phyloP scores from a whole-genome alignment of 2,888 invertebrate genomes.

The Mimas tiliae region DNA sequence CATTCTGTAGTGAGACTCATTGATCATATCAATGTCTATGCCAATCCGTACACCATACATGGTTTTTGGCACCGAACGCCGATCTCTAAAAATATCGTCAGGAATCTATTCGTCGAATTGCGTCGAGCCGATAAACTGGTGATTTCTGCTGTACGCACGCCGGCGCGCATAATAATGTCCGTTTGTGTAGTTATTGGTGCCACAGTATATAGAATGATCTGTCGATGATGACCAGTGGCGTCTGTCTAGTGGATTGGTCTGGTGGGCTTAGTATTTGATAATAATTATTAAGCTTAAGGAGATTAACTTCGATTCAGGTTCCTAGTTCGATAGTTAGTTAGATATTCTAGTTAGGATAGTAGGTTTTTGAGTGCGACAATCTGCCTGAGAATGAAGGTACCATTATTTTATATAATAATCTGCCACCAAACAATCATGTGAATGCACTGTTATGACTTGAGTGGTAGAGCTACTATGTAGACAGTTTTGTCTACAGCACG shows the following conservation, averaged over 20 bases:
- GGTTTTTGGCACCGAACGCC: conserved; percentile 29
- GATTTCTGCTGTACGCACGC: conserved; percentile 61
- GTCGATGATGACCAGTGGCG: conserved; percentile 16
- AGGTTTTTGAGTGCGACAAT: too few species aligned
- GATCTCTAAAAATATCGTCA: conserved; percentile 30
- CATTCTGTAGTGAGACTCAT: neutral
- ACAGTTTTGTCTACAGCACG: too few species aligned
- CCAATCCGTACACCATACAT: neutral
- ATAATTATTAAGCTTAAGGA: neutral
- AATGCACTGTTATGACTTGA: too few species aligned
- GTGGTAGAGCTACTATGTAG: too few species aligned
- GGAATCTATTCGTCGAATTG: conserved; percentile 67
- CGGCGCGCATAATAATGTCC: conserved; percentile 59
- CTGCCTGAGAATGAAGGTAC: too few species aligned
- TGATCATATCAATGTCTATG: neutral
- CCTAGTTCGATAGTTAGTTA: too few species aligned
- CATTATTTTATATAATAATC: too few species aligned
- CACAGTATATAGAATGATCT: conserved; percentile 12
- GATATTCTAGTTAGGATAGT: too few species aligned
- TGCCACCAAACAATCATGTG: too few species aligned
- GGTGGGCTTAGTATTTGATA: neutral
- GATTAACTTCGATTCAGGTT: too few species aligned
- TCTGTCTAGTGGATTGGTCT: conserved; percentile 13
- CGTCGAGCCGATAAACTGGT: conserved; percentile 68
- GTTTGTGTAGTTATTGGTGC: conserved; percentile 14